A percentile compares a stretch with the other conserved stretches of the same genome.
These are phyloP conservation scores for Nomada ruficornis DNA, from an alignment of 2,888 invertebrate species.

Conservation along the genomic window DNA sequence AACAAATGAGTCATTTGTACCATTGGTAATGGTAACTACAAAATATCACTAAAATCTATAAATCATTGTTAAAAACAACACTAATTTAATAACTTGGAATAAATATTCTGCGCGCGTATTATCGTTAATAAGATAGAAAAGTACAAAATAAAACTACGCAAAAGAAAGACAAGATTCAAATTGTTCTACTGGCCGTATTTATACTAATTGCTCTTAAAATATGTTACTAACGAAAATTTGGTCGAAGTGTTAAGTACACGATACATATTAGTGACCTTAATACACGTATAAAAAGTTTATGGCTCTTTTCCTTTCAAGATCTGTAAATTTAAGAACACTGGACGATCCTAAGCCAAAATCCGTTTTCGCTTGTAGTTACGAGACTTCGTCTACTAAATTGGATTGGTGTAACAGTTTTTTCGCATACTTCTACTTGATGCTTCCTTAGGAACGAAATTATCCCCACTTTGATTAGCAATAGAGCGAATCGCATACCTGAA, in stretches of 20 bases:
- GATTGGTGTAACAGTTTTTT: conserved; percentile 77
- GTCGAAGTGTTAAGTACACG: conserved; percentile 45
- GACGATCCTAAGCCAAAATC: conserved; percentile 78
- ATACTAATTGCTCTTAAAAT: background rate
- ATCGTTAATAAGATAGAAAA: conserved; percentile 5
- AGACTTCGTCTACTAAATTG: conserved; percentile 80
- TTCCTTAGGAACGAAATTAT: conserved; percentile 84
- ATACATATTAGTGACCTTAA: background rate
- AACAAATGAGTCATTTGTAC: too few species aligned
- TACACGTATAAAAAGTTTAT: background rate
- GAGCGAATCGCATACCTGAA: conserved; percentile 86
- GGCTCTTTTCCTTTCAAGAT: background rate
- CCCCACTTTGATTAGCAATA: conserved; percentile 86
- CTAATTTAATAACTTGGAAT: conserved; percentile 1
- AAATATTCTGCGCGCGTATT: background rate
- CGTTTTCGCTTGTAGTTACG: conserved; percentile 79
- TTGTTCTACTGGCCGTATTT: conserved; percentile 4
- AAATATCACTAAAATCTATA: conserved; percentile 1
- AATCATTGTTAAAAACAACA: background rate
- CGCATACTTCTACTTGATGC: conserved; percentile 75
- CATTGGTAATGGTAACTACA: background rate
- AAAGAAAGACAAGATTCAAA: background rate
- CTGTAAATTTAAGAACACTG: conserved; percentile 27
- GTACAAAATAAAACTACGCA: background rate
- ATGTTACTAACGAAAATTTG: background rate